Evolutionary conservation across 1,140 invertebrate species (phyloP).

Genomic region (Orchestia grillus): DNA sequence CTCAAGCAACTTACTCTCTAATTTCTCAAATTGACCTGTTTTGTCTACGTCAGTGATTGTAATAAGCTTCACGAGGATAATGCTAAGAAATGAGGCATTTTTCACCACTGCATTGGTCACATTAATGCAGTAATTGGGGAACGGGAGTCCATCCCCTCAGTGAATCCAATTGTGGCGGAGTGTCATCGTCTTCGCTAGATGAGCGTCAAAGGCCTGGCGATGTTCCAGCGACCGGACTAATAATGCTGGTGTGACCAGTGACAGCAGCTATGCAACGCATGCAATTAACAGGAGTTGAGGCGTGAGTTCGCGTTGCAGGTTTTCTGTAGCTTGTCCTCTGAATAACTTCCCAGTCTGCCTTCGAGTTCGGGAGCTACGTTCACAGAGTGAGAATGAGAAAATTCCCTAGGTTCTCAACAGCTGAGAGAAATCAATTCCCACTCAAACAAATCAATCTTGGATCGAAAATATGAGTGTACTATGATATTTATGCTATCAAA

Average conservation of each 20-base stretch:
- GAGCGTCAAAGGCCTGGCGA: neutral
- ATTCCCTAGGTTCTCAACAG: neutral
- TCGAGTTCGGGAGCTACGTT: neutral
- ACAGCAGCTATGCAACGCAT: neutral
- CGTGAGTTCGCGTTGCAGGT: too few species aligned
- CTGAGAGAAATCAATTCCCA: neutral
- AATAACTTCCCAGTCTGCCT: neutral
- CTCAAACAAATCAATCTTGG: neutral
- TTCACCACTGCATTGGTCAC: neutral
- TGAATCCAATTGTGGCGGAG: neutral
- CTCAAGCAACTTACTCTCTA: too few species aligned
- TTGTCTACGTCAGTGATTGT: neutral
- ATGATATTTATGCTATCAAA: neutral
- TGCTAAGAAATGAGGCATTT: neutral
- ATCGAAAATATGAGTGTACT: neutral
- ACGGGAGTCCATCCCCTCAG: neutral
- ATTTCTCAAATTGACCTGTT: neutral
- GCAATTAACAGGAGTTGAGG: neutral
- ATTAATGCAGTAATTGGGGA: neutral
- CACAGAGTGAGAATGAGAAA: neutral
- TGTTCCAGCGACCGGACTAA: neutral
- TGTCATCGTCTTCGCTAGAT: neutral
- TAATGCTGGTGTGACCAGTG: neutral
- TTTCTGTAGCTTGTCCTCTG: neutral
- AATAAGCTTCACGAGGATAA: neutral